A percentile compares a stretch with the other conserved stretches of the same genome.
Evolutionary conservation across 2,797 vertebrate genomes (phyloP).

Genomic region (Cyclopterus lumpus): DNA sequence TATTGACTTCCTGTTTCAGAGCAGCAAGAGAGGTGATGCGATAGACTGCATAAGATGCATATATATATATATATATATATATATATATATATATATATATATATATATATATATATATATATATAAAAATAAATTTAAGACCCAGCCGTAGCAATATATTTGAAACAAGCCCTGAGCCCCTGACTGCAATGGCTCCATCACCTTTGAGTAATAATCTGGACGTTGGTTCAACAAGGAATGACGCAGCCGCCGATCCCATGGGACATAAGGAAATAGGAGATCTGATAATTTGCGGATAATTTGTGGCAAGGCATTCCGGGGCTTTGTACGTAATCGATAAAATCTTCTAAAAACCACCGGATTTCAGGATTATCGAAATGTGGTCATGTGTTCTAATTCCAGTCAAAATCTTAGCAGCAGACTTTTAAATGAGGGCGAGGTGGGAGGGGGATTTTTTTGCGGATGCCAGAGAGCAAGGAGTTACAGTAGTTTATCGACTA

Average conservation of each 20-base stretch:
- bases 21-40: constrained; percentile 11
- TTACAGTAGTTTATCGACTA: not conserved
- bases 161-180: not conserved
- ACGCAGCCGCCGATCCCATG: not conserved
- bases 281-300: not conserved
- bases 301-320: not conserved
- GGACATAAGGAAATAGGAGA: no score
- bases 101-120: no score
- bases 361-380: not conserved
- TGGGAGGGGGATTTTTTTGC: not conserved
- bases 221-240: not conserved
- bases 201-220: not conserved
- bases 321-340: not conserved
- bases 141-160: not conserved
- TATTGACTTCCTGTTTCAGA: constrained; percentile 41
- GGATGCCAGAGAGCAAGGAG: not conserved
- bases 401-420: not conserved
- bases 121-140: not conserved
- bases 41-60: not conserved
- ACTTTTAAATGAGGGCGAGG: not conserved
- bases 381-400: not conserved
- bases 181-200: not conserved
- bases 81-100: no score
- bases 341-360: not conserved
- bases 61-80: not conserved